phyloP scores from a whole-genome alignment of 2,113 vertebrate species.

The Centrocercus urophasianus region DNA sequence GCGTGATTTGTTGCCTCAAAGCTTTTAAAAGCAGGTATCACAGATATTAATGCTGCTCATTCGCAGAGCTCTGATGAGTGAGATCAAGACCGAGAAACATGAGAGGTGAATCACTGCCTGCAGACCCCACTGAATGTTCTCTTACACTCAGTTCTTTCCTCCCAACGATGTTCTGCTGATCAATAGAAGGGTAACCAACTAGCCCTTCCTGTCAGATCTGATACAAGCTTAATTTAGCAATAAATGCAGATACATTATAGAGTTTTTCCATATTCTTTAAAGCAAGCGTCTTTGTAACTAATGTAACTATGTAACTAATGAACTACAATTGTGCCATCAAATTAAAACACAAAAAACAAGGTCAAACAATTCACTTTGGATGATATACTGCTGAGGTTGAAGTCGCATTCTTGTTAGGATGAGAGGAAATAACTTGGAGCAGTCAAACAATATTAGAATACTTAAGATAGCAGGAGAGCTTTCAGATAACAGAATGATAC shows the following conservation, averaged over 20 bases:
- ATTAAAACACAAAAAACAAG: background rate
- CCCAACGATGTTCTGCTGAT: background rate
- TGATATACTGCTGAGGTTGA: background rate
- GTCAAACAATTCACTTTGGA: background rate
- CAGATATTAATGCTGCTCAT: background rate
- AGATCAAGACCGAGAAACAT: background rate
- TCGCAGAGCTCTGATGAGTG: background rate
- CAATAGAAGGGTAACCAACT: background rate
- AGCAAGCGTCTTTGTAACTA: background rate
- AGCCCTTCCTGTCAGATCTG: background rate
- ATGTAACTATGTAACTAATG: background rate
- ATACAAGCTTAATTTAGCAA: constrained; percentile 14
- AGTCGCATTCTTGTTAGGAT: background rate
- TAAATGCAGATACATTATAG: accelerated
- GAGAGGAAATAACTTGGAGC: background rate
- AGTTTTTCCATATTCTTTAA: background rate
- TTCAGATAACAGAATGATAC: background rate
- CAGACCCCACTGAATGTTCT: background rate
- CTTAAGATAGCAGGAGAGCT: constrained; percentile 16
- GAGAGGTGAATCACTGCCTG: background rate
- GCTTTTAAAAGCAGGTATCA: constrained; percentile 2
- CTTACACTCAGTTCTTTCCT: background rate
- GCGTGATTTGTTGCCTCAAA: background rate
- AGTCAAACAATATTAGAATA: constrained; percentile 1
- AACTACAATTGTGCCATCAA: background rate